phyloP scores from a whole-genome alignment of 2,113 vertebrate species.

The Gymnarchus niloticus region DNA sequence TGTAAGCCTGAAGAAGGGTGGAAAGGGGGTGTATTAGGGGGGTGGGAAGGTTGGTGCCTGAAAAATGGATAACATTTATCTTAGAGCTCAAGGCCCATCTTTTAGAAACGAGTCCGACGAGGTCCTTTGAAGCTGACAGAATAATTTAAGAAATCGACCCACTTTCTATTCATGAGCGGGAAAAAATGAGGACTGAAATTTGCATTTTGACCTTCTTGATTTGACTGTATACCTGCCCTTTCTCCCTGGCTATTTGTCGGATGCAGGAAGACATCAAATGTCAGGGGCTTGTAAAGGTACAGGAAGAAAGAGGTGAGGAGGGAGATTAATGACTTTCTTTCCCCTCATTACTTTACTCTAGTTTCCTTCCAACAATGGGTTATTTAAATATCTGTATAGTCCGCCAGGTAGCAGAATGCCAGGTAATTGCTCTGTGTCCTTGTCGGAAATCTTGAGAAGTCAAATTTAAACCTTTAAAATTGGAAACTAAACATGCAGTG shows the following conservation, averaged over 20 bases:
- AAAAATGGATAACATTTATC: constrained; percentile 59
- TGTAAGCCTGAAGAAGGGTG: constrained; percentile 36
- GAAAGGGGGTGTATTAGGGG: not conserved
- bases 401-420: constrained; percentile 49
- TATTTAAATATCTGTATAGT: constrained; percentile 70
- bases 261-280: constrained; percentile 41
- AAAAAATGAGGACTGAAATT: constrained; percentile 51
- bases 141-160: constrained; percentile 58
- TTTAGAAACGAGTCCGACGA: constrained; percentile 48
- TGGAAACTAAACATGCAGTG: not conserved
- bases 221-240: constrained; percentile 49
- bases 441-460: constrained; percentile 47
- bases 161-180: constrained; percentile 36
- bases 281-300: constrained; percentile 27
- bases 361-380: constrained; percentile 53
- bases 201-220: constrained; percentile 67
- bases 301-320: constrained; percentile 34
- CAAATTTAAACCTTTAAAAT: constrained; percentile 50
- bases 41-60: constrained; percentile 36
- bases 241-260: constrained; percentile 35
- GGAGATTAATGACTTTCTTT: constrained; percentile 60
- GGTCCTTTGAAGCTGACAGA: constrained; percentile 65
- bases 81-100: constrained; percentile 57
- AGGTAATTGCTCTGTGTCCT: constrained; percentile 60
- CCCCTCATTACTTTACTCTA: constrained; percentile 57